Conservation (phyloP, 2,888 invertebrate genomes). For the Timandra comae region DNA sequence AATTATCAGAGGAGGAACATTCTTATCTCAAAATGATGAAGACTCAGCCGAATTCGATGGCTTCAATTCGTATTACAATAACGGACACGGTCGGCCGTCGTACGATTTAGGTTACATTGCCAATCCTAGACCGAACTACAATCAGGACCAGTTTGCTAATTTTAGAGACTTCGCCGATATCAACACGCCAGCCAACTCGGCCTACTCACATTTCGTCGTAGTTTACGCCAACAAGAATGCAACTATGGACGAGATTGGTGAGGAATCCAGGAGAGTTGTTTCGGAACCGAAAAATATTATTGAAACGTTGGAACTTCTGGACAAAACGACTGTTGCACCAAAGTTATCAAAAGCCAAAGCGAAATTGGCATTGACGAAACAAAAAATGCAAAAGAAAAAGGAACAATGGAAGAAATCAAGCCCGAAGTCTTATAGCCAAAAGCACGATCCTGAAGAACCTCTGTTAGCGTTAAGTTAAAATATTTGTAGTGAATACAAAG, state of each 20-base stretch:
- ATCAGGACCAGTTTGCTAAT: slow-evolving; percentile 91
- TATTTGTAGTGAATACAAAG: slow-evolving; percentile 49
- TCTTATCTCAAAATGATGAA: slow-evolving; percentile 85
- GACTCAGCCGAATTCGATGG: slow-evolving; percentile 73
- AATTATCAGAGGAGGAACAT: slow-evolving; percentile 90
- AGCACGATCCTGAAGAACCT: slow-evolving; percentile 78
- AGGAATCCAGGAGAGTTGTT: slow-evolving; percentile 56
- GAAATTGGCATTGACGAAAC: slow-evolving; percentile 77
- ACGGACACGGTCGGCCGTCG: slow-evolving; percentile 84
- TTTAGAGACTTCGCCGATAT: slow-evolving; percentile 94
- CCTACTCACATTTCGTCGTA: slow-evolving; percentile 89
- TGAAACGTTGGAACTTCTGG: slow-evolving; percentile 85
- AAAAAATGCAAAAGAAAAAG: slow-evolving; percentile 56
- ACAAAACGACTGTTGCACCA: slow-evolving; percentile 69
- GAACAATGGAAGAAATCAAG: slow-evolving; percentile 65
- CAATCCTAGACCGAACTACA: slow-evolving; percentile 85
- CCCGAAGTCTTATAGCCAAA: slow-evolving; percentile 51
- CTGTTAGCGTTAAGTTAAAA: slow-evolving; percentile 81
- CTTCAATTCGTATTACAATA: slow-evolving; percentile 79
- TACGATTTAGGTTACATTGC: slow-evolving; percentile 76
- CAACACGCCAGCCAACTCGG: slow-evolving; percentile 86
- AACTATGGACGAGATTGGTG: slow-evolving; percentile 75
- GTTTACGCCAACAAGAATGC: slow-evolving; percentile 90
- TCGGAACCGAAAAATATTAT: slow-evolving; percentile 88
- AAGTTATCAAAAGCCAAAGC: slow-evolving; percentile 79